These are phyloP conservation scores for Dendropsophus ebraccatus DNA, from an alignment of 2,113 vertebrate genomes.

Conservation along the genomic window DNA sequence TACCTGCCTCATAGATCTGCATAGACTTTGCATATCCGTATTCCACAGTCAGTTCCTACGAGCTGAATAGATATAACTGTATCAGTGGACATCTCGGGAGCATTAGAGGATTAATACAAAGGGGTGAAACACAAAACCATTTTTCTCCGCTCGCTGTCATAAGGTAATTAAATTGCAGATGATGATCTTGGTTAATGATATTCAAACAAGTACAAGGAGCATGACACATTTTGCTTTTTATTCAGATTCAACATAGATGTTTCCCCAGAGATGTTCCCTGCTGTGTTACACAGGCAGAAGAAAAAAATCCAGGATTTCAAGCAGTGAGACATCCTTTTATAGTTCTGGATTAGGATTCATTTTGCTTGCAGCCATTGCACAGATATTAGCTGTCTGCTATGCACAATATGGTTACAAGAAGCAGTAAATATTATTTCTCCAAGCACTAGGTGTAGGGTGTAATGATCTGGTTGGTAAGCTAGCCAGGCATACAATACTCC, in stretches of 20 bases:
- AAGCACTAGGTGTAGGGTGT: not conserved
- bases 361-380: not conserved
- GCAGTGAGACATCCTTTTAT: slow-evolving; percentile 6
- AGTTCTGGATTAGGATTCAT: not conserved
- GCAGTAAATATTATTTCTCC: slow-evolving; percentile 13
- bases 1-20: not conserved
- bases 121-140: not conserved
- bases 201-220: slow-evolving; percentile 46
- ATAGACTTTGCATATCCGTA: not conserved
- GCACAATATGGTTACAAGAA: not conserved
- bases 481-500: not conserved
- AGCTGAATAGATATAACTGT: not conserved
- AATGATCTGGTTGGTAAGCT: slow-evolving; percentile 10
- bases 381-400: slow-evolving; percentile 9
- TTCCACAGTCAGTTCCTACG: not conserved
- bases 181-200: slow-evolving; percentile 39
- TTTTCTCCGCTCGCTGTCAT: slow-evolving; percentile 19
- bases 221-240: slow-evolving; percentile 38
- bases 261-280: slow-evolving; percentile 20
- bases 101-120: slow-evolving; percentile 2
- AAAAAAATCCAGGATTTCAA: slow-evolving; percentile 19
- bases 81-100: not conserved
- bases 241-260: slow-evolving; percentile 31
- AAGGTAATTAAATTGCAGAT: slow-evolving; percentile 40
- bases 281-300: slow-evolving; percentile 28